Evolutionary conservation across 2,113 vertebrate genomes (phyloP), one percentile per base, ranked within the genome.

Genomic region (Rhinopomastus cyanomelas): DNA sequence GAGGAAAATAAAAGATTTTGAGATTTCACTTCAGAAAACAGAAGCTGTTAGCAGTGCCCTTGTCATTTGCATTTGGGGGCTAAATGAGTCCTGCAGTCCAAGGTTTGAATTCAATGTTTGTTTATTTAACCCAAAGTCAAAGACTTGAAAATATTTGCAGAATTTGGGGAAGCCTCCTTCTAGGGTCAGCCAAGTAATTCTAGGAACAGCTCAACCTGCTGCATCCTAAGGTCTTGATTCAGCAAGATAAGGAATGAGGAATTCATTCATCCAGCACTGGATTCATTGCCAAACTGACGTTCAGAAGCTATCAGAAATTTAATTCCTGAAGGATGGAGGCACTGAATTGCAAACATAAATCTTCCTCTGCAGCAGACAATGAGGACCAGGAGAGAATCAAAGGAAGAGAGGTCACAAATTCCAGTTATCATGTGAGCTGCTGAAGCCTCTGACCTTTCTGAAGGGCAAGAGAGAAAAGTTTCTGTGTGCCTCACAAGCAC

Each of bases 21-120:
- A 68, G 62, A 48, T 87, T 90, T 92, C 85, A 42, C 51, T 84
- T 92, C 64, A 94, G 64, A 88, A 77, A 46, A 74, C 85, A 92
- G 67, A 79, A 42, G 14, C 48, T 21, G 3, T 46, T 66, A 91
- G 44, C 52, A 91, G 77, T 34, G 23, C 11, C 71, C 52, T 13
- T 11, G 7, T 64, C 75, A 90, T 59, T 42, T 90, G 71, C 32
- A 13, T 56, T 36, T 34, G 7, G 11, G 26, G 16, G 16, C 46
- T 30, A 21, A 64, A 26, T 57, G 26, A 42, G 42, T 68, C 59
- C 36, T 83, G 51, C 55, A 72, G 73, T 69, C 37, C 71, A 55
- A 76, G 42, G 23, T 37, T 44, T 49, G 65, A 85, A 69, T 65
- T 62, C 30, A 22, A 23, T 51, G 64, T 87, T 77, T 7, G 2